Percentiles rank a stretch among this genome's conserved stretches.
phyloP scores from a whole-genome alignment of 2,113 vertebrate genomes.

The Oryzias woworae region DNA sequence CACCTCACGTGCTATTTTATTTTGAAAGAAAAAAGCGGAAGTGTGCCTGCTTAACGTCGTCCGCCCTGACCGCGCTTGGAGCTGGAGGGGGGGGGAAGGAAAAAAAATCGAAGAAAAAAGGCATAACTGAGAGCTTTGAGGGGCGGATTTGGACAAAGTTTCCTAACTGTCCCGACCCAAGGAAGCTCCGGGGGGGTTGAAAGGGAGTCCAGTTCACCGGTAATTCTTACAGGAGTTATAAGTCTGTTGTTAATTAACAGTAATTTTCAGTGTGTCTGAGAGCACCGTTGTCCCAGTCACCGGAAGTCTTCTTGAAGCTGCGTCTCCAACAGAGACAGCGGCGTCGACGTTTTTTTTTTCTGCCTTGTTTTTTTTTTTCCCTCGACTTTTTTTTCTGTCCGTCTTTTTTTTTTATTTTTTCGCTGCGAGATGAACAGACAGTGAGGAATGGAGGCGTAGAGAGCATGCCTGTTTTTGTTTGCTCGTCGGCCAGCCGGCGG shows the following conservation, averaged over 20 bases:
- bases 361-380: constrained; percentile 42
- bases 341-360: constrained; percentile 70
- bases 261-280: constrained; percentile 67
- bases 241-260: constrained; percentile 60
- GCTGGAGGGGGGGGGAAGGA: constrained; percentile 48
- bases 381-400: constrained; percentile 56
- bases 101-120: constrained; percentile 71
- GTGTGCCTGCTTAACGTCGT: fast-evolving
- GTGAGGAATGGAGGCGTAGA: constrained; percentile 66
- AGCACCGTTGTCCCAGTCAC: constrained; percentile 72
- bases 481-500: constrained; percentile 48
- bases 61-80: constrained; percentile 26
- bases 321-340: constrained; percentile 71
- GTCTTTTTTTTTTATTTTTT: constrained; percentile 75
- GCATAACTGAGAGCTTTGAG: constrained; percentile 68
- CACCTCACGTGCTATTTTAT: constrained; percentile 12
- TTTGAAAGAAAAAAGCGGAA: constrained; percentile 47
- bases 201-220: constrained; percentile 70
- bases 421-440: constrained; percentile 66
- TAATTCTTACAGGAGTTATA: constrained; percentile 68
- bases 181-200: constrained; percentile 70
- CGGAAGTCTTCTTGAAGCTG: constrained; percentile 83
- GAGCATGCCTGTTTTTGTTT: constrained; percentile 50
- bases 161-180: constrained; percentile 76
- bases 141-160: constrained; percentile 80